These are phyloP conservation scores for Pyrgus malvae DNA, from an alignment of 2,888 invertebrate genomes.

Conservation along the genomic window DNA sequence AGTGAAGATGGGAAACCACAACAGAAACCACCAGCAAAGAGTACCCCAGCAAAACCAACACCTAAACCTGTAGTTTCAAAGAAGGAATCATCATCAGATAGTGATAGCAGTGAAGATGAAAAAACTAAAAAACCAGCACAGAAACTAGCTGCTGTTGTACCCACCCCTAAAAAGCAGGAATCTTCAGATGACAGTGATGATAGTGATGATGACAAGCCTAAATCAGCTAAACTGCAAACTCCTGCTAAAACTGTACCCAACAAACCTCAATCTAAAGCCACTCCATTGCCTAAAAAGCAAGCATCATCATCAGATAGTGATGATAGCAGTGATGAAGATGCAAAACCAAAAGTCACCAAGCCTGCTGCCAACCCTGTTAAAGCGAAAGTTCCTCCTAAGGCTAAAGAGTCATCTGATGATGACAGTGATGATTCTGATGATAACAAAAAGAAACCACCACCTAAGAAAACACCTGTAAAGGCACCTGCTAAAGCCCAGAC, in stretches of 20 bases:
- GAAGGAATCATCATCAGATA: conserved; percentile 49
- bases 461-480: conserved; percentile 31
- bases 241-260: conserved; percentile 32
- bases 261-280: conserved; percentile 37
- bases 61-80: conserved; percentile 35
- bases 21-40: conserved; percentile 5
- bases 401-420: conserved; percentile 39
- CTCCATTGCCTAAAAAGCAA: conserved; percentile 41
- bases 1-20: conserved; percentile 54
- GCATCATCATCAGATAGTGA: conserved; percentile 61
- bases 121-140: conserved; percentile 36
- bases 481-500: conserved; percentile 33
- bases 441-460: conserved; percentile 43
- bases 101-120: conserved; percentile 48
- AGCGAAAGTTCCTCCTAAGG: conserved; percentile 2
- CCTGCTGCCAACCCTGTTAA: conserved; percentile 30
- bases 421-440: conserved; percentile 36
- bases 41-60: conserved; percentile 13
- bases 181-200: conserved; percentile 60
- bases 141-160: conserved; percentile 12
- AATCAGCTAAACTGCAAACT: conserved; percentile 36
- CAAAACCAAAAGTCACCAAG: conserved; percentile 30
- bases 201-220: conserved; percentile 42
- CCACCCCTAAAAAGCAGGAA: conserved; percentile 42
- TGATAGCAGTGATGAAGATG: conserved; percentile 60